These are phyloP conservation scores for Anastrepha obliqua DNA, from an alignment of 1,140 invertebrate genomes.

Conservation along the genomic window DNA sequence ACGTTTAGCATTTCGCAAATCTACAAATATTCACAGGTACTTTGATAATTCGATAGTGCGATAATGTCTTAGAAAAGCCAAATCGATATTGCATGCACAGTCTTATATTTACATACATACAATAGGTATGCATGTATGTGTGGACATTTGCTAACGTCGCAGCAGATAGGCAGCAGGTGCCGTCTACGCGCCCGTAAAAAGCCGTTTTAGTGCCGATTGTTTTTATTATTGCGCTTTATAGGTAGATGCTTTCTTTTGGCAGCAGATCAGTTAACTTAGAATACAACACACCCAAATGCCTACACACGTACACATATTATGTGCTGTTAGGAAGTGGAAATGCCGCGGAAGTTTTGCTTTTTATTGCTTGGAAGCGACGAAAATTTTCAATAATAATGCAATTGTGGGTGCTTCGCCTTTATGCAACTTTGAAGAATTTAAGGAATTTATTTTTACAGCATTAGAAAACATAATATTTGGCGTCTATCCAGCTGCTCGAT, in stretches of 20 bases:
- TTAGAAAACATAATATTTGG: slow-evolving; percentile 8
- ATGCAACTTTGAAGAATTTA: not conserved
- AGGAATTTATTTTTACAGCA: not conserved
- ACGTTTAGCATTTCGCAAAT: slow-evolving; percentile 3
- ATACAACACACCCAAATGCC: not conserved
- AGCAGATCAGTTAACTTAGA: not conserved
- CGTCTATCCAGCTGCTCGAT: slow-evolving; percentile 26
- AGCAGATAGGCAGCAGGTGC: slow-evolving; percentile 7
- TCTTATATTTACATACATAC: not conserved
- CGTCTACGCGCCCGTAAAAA: slow-evolving; percentile 27
- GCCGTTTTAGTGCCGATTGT: slow-evolving; percentile 21
- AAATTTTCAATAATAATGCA: not conserved
- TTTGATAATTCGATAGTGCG: slow-evolving; percentile 22
- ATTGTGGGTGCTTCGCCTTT: not conserved
- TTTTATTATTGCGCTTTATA: not conserved
- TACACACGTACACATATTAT: not conserved
- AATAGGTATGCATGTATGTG: not conserved
- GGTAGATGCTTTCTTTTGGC: slow-evolving; percentile 25
- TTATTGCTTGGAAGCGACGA: not conserved
- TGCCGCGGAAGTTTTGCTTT: slow-evolving; percentile 21
- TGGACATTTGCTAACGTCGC: not conserved
- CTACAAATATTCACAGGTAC: slow-evolving; percentile 1
- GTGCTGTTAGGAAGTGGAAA: not conserved
- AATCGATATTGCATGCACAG: not conserved
- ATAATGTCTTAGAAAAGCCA: slow-evolving; percentile 10